A percentile compares a stretch with the other conserved stretches of the same genome.
Conservation (phyloP, 2,888 invertebrate genomes). For the Drosophila hawaiiensis region DNA sequence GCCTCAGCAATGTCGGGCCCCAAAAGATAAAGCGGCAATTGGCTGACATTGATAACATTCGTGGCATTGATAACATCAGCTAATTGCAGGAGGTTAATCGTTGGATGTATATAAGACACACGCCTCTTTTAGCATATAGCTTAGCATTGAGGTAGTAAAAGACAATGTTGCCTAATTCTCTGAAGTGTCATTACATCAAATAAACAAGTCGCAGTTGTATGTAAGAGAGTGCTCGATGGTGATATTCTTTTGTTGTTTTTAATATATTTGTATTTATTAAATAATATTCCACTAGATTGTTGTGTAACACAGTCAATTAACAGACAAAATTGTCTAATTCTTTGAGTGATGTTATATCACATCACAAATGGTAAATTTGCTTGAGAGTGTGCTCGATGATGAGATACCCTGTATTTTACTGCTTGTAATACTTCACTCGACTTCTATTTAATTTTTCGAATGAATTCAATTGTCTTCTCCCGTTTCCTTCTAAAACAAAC, state of each 20-base stretch:
- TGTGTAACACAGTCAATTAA: neutral
- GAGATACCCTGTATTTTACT: neutral
- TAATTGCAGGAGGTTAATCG: slow-evolving; percentile 22
- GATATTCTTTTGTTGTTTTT: neutral
- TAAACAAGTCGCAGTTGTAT: neutral
- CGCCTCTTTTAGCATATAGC: slow-evolving; percentile 3
- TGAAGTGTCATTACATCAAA: slow-evolving; percentile 9
- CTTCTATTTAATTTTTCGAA: neutral
- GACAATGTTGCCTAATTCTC: neutral
- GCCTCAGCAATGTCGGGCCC: slow-evolving; percentile 24
- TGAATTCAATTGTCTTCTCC: neutral
- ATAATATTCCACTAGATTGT: neutral
- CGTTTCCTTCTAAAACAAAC: neutral
- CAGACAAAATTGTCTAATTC: neutral
- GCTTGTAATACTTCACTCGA: neutral
- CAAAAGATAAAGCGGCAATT: slow-evolving; percentile 5
- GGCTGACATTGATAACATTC: slow-evolving; percentile 15
- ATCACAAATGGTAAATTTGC: neutral
- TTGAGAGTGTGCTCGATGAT: neutral
- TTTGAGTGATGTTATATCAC: neutral
- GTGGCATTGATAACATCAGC: slow-evolving; percentile 25
- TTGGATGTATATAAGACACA: slow-evolving; percentile 3
- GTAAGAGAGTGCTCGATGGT: neutral
- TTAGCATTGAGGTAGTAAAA: slow-evolving; percentile 8
- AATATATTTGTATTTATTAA: neutral